A percentile compares a stretch with the other conserved stretches of the same genome.
These are phyloP conservation scores for Clunio marinus DNA, from an alignment of 2,888 invertebrate genomes.

Conservation along the genomic window DNA sequence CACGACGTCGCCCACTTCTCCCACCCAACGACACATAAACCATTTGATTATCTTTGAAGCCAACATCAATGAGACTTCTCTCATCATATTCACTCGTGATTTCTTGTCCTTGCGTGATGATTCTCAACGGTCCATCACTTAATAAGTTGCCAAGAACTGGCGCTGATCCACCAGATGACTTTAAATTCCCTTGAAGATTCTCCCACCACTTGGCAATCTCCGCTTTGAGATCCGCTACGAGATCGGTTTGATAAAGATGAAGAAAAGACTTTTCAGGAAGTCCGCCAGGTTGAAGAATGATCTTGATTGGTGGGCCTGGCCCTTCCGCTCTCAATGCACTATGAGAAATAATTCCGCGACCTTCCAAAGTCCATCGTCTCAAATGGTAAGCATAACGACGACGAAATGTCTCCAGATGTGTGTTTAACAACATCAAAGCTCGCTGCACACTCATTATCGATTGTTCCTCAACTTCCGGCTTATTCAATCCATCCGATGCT, in stretches of 20 bases:
- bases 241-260: conserved; percentile 77
- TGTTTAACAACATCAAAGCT: conserved; percentile 79
- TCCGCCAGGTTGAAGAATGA: conserved; percentile 84
- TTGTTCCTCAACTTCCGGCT: conserved; percentile 60
- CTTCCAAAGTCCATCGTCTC: conserved; percentile 82
- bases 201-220: conserved; percentile 98
- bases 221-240: conserved; percentile 85
- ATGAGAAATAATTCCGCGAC: conserved; percentile 73
- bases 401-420: conserved; percentile 89
- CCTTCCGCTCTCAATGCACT: conserved; percentile 54
- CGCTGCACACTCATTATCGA: conserved; percentile 86
- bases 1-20: conserved; percentile 54
- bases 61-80: conserved; percentile 83
- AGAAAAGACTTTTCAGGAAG: conserved; percentile 79
- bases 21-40: conserved; percentile 88
- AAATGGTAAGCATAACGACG: conserved; percentile 83
- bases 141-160: conserved; percentile 65
- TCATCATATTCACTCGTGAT: conserved; percentile 89
- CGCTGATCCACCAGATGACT: conserved; percentile 47
- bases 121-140: conserved; percentile 79
- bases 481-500: conserved; percentile 67
- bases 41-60: conserved; percentile 90
- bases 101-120: conserved; percentile 92
- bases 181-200: conserved; percentile 51
- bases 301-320: conserved; percentile 64